These are phyloP conservation scores for Galbula dea DNA, from an alignment of 2,113 vertebrate genomes.

Conservation along the genomic window DNA sequence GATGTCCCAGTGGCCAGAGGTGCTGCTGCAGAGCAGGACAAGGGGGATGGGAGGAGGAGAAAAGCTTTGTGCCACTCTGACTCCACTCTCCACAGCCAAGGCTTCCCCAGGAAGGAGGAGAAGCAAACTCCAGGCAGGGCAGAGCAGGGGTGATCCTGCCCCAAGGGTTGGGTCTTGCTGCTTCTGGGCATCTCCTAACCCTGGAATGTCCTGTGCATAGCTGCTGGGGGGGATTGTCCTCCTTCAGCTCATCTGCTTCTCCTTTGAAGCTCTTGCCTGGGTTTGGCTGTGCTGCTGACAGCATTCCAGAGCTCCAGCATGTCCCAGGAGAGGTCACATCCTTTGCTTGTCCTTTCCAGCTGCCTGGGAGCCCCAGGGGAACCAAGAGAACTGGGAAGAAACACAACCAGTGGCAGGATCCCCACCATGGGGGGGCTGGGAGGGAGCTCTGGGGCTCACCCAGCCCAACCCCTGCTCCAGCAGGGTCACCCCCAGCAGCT, in stretches of 20 bases:
- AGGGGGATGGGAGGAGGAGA: neutral
- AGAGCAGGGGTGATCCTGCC: neutral
- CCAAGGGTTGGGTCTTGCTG: neutral
- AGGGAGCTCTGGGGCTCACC: too few relatives aligned
- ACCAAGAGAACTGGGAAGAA: neutral
- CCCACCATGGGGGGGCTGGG: too few relatives aligned
- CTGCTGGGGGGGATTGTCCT: too few relatives aligned
- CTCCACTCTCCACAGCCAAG: rapidly evolving
- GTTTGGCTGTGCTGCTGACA: neutral
- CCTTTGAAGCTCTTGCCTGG: neutral
- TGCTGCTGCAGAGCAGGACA: rapidly evolving
- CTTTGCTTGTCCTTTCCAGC: neutral
- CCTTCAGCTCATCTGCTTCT: neutral
- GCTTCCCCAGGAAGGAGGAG: rapidly evolving
- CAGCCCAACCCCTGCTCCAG: too few relatives aligned
- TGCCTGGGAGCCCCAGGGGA: neutral
- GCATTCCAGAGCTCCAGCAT: neutral
- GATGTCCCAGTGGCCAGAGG: neutral
- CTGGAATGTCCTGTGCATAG: neutral
- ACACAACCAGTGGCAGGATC: too few relatives aligned
- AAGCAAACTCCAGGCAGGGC: too few relatives aligned
- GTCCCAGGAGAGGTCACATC: neutral
- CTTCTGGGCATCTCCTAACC: neutral
- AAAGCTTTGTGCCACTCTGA: rapidly evolving
- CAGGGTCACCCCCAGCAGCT: too few relatives aligned